Evolutionary conservation across 2,888 invertebrate species (phyloP).

Genomic region (Watsonalla binaria): DNA sequence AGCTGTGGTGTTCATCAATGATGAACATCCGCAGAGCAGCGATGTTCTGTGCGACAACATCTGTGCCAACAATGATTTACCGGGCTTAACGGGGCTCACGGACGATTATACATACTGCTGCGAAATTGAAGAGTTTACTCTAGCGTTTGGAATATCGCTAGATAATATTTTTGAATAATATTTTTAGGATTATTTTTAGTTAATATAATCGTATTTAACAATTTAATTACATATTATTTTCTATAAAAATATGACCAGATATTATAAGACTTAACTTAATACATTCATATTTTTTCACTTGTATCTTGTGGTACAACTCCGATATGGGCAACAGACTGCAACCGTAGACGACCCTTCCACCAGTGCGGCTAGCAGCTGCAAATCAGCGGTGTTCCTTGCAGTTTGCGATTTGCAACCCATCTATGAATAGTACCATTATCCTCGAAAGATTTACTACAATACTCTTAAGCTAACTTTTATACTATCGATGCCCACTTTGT

Average conservation of each 20-base stretch:
- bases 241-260: too few relatives aligned
- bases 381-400: too few relatives aligned
- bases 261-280: too few relatives aligned
- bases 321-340: too few relatives aligned
- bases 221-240: too few relatives aligned
- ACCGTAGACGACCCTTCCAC: too few relatives aligned
- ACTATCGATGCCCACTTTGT: slow-evolving; percentile 38
- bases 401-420: too few relatives aligned
- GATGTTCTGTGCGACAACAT: slow-evolving; percentile 18
- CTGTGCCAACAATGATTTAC: not conserved
- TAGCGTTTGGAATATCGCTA: slow-evolving; percentile 8
- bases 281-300: too few relatives aligned
- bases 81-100: not conserved
- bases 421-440: too few relatives aligned
- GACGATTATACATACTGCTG: slow-evolving; percentile 22
- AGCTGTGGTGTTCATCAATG: slow-evolving; percentile 24
- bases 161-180: not conserved
- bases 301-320: too few relatives aligned
- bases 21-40: slow-evolving; percentile 8
- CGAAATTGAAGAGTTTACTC: slow-evolving; percentile 13
- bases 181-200: not conserved
- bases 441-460: slow-evolving; percentile 7
- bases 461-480: slow-evolving; percentile 38
- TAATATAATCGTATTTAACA: too few relatives aligned
- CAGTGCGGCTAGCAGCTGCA: too few relatives aligned